A percentile compares a stretch with the other conserved stretches of the same genome.
Conservation (phyloP, 2,113 vertebrate genomes). For the Tragelaphus scriptus region DNA sequence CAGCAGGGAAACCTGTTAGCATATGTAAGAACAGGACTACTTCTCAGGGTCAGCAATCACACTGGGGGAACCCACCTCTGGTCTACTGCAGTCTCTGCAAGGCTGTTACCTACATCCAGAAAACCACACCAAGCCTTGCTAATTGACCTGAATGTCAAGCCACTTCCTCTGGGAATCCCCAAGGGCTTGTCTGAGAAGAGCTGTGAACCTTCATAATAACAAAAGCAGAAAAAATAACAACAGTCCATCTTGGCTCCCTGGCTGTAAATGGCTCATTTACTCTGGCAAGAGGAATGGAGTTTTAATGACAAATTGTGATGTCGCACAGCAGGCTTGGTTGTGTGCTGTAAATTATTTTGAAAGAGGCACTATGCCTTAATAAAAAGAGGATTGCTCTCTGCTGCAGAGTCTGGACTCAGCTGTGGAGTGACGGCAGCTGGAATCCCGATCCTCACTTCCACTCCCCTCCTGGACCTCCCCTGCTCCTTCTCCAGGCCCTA, state of each 20-base stretch:
- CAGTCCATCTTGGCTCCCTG: constrained; percentile 61
- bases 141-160: constrained; percentile 20
- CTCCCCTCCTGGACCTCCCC: accelerated
- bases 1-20: background rate
- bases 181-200: constrained; percentile 52
- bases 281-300: constrained; percentile 68
- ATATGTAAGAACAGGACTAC: background rate
- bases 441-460: too few relatives aligned
- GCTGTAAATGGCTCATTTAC: constrained; percentile 72
- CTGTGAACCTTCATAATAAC: constrained; percentile 48
- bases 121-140: background rate
- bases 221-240: constrained; percentile 68
- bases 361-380: constrained; percentile 54
- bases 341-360: constrained; percentile 68
- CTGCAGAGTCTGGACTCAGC: background rate
- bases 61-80: background rate
- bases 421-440: background rate
- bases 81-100: background rate
- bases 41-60: background rate
- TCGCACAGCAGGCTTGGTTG: constrained; percentile 57
- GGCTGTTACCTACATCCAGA: background rate
- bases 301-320: constrained; percentile 70
- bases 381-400: constrained; percentile 20
- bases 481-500: background rate
- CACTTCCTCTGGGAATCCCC: constrained; percentile 41